A percentile compares a stretch with the other conserved stretches of the same genome.
Evolutionary conservation across 1,140 invertebrate genomes (phyloP).

Genomic region (Achatina immaculata): DNA sequence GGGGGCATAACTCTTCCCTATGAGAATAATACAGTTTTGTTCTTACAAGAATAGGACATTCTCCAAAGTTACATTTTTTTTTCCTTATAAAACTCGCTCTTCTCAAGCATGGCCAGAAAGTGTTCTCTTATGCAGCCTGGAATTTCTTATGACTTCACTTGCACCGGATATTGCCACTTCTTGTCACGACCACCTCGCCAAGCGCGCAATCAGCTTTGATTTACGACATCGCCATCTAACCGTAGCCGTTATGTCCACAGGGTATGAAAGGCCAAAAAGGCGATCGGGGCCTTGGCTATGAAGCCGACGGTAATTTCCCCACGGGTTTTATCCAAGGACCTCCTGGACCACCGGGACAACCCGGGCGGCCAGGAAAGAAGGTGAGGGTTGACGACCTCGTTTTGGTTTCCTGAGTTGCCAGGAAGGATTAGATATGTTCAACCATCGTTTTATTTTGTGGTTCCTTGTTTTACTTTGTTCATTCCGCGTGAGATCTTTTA

Average conservation of each 20-base stretch:
- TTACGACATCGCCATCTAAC: no score
- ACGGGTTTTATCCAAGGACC: constrained; percentile 94
- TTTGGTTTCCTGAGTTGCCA: background rate
- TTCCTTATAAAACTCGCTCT: no score
- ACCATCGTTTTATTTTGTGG: background rate
- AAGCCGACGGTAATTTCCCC: constrained; percentile 89
- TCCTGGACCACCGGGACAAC: constrained; percentile 89
- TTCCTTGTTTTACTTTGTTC: background rate
- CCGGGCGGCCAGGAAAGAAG: constrained; percentile 89
- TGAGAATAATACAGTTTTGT: no score
- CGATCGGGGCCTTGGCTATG: constrained; percentile 77
- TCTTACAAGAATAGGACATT: no score
- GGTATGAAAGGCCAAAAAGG: constrained; percentile 19
- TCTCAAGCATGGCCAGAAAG: no score
- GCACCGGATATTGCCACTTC: no score
- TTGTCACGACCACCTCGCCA: no score
- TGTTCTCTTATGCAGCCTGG: no score
- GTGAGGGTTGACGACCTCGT: constrained; percentile 67
- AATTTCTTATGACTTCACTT: no score
- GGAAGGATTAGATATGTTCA: background rate
- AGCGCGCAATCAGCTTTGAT: no score
- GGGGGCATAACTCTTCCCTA: no score
- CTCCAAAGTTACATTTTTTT: no score
- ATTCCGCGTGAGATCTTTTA: background rate
- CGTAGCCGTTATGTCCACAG: constrained; percentile 18